phyloP scores from a whole-genome alignment of 2,797 vertebrate genomes.

The Poeciliopsis turneri region DNA sequence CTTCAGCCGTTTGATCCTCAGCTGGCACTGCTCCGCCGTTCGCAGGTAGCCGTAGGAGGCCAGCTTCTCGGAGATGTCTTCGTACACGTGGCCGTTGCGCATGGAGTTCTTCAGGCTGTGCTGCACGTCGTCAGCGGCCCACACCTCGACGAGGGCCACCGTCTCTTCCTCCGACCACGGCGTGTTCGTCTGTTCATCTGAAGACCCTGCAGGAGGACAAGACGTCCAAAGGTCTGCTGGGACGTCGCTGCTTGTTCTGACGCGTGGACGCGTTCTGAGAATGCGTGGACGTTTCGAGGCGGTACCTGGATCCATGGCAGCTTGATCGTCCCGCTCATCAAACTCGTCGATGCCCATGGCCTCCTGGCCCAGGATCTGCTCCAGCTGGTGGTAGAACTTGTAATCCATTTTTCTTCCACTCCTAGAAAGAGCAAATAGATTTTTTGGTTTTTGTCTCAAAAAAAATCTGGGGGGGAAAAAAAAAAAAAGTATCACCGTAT shows the following conservation, averaged over 20 bases:
- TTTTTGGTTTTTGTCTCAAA: not conserved
- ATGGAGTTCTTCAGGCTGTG: slow-evolving; percentile 67
- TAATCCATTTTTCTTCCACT: slow-evolving; percentile 66
- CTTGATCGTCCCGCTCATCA: slow-evolving; percentile 69
- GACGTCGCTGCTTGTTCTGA: not conserved
- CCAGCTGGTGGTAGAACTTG: slow-evolving; percentile 74
- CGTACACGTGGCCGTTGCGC: slow-evolving; percentile 71
- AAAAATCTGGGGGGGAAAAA: not conserved
- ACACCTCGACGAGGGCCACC: slow-evolving; percentile 63
- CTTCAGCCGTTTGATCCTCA: slow-evolving; percentile 70
- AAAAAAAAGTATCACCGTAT: not conserved
- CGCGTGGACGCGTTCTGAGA: no score
- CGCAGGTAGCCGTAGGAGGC: slow-evolving; percentile 52
- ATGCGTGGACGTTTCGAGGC: not conserved
- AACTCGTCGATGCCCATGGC: slow-evolving; percentile 60
- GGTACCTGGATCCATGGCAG: slow-evolving; percentile 63
- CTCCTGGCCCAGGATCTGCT: slow-evolving; percentile 71
- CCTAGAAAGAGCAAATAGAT: slow-evolving; percentile 37
- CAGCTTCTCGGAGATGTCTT: slow-evolving; percentile 66
- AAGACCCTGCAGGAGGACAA: not conserved
- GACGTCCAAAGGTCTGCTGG: not conserved
- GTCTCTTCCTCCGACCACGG: slow-evolving; percentile 74
- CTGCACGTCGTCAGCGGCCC: slow-evolving; percentile 73
- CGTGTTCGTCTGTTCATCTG: slow-evolving; percentile 36
- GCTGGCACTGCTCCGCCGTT: slow-evolving; percentile 75